A percentile compares a stretch with the other conserved stretches of the same genome.
phyloP scores from a whole-genome alignment of 2,888 invertebrate species.

The Apodemia mormo region DNA sequence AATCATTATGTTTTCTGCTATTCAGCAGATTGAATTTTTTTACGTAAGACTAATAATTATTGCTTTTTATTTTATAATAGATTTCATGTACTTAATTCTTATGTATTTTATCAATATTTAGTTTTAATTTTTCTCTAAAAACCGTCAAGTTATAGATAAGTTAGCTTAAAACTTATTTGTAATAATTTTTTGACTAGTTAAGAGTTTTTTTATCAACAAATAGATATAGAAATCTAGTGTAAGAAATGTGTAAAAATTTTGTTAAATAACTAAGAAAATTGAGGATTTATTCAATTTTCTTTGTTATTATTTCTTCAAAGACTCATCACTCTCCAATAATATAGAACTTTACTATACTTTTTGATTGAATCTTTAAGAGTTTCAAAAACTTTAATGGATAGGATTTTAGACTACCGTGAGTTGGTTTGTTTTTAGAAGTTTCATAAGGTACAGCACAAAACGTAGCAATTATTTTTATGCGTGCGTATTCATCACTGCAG shows the following conservation, averaged over 20 bases:
- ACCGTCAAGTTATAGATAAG: background rate
- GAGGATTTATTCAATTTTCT: background rate
- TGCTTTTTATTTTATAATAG: background rate
- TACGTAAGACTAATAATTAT: background rate
- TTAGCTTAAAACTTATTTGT: background rate
- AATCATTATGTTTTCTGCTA: background rate
- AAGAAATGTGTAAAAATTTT: background rate
- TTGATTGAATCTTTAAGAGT: background rate
- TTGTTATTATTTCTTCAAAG: background rate
- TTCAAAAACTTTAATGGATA: background rate
- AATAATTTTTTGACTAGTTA: background rate
- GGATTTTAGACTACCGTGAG: background rate
- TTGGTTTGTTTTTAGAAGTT: background rate
- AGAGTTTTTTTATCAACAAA: no score
- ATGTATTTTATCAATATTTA: background rate
- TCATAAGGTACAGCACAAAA: background rate
- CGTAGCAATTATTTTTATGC: background rate
- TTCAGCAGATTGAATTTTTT: background rate
- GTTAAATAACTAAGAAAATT: background rate
- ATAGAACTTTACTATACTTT: background rate
- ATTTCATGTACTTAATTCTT: background rate
- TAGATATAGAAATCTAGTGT: no score
- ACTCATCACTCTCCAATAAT: background rate
- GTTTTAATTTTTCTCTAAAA: background rate
- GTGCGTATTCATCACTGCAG: constrained; percentile 2